A percentile compares a stretch with the other conserved stretches of the same genome.
phyloP scores from a whole-genome alignment of 2,888 invertebrate species.

The Dermolepida albohirtum region DNA sequence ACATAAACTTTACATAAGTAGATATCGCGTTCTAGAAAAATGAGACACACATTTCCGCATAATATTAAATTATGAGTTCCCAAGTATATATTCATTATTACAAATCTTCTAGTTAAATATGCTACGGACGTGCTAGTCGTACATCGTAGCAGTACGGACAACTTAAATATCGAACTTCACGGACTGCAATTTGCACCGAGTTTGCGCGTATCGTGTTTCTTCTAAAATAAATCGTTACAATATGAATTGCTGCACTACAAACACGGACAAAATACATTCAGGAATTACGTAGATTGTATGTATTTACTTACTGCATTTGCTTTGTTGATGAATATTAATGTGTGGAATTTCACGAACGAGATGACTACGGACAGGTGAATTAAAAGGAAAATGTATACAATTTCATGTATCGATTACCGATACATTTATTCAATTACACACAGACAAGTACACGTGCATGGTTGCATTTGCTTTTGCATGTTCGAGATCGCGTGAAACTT shows the following conservation, averaged over 20 bases:
- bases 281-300: background rate
- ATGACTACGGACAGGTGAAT: background rate
- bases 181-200: constrained; percentile 18
- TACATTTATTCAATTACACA: background rate
- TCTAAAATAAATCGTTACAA: constrained; percentile 24
- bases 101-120: background rate
- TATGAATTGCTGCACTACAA: constrained; percentile 2
- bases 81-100: constrained; percentile 1
- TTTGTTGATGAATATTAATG: background rate
- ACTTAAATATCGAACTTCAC: constrained; percentile 26
- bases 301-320: background rate
- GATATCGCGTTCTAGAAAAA: background rate
- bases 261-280: background rate
- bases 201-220: constrained; percentile 2
- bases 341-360: background rate
- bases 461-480: too few relatives aligned
- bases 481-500: too few relatives aligned
- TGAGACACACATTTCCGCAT: background rate
- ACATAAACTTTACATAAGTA: background rate
- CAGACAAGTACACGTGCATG: background rate
- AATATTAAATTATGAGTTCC: constrained; percentile 17
- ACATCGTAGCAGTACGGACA: background rate
- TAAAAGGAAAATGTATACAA: background rate
- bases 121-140: constrained; percentile 1
- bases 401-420: constrained; percentile 10